Percentiles rank a stretch among this genome's conserved stretches.
Conservation (phyloP, 1,140 invertebrate genomes). For the Drosophila murphyi region DNA sequence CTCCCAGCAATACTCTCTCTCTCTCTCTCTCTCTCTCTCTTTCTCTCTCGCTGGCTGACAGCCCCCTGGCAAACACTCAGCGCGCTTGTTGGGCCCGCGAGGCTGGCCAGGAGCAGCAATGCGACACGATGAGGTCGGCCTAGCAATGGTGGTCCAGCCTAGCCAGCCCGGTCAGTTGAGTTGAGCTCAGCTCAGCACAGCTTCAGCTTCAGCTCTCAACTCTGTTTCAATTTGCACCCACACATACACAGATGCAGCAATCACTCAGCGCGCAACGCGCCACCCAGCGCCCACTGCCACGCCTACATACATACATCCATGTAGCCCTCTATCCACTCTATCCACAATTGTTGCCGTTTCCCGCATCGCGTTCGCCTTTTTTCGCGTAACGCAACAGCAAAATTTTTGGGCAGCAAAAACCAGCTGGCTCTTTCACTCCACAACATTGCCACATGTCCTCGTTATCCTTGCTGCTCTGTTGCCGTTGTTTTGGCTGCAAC, state of each 20-base stretch:
- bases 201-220: conserved; percentile 38
- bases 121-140: conserved; percentile 65
- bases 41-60: conserved; percentile 12
- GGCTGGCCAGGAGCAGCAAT: conserved; percentile 63
- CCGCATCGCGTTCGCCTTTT: conserved; percentile 41
- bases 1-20: background rate
- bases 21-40: background rate
- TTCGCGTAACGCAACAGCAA: conserved; percentile 62
- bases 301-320: background rate
- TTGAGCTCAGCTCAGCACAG: conserved; percentile 10
- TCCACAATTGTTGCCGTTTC: conserved; percentile 30
- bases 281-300: conserved; percentile 13
- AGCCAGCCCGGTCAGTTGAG: background rate
- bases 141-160: conserved; percentile 2
- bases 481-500: conserved; percentile 51
- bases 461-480: conserved; percentile 40
- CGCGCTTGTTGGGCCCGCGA: conserved; percentile 75
- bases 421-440: conserved; percentile 45
- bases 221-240: conserved; percentile 81
- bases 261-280: conserved; percentile 57
- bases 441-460: conserved; percentile 21
- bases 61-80: conserved; percentile 59
- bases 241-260: conserved; percentile 56
- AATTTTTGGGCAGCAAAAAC: conserved; percentile 34
- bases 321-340: conserved; percentile 6